A percentile compares a stretch with the other conserved stretches of the same genome.
phyloP scores from a whole-genome alignment of 2,113 vertebrate genomes.

The Lutjanus erythropterus region DNA sequence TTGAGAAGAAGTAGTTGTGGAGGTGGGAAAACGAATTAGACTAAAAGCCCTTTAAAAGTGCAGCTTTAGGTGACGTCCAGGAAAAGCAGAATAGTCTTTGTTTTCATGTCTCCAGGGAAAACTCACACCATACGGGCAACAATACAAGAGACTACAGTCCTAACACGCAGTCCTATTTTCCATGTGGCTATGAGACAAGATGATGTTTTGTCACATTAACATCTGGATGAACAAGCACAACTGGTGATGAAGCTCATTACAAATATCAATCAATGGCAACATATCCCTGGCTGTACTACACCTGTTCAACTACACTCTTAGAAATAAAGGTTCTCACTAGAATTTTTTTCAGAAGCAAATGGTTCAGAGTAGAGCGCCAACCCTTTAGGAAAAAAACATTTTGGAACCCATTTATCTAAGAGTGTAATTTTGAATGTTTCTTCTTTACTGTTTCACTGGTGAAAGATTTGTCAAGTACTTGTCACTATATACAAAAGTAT shows the following conservation, averaged over 20 bases:
- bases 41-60: conserved; percentile 81
- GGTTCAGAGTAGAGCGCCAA: too few relatives aligned
- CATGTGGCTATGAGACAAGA: conserved; percentile 21
- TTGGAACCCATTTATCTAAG: too few relatives aligned
- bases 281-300: not conserved
- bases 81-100: conserved; percentile 58
- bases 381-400: too few relatives aligned
- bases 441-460: conserved; percentile 11
- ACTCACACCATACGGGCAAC: not conserved
- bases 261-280: conserved; percentile 43
- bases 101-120: conserved; percentile 46
- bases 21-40: conserved; percentile 78
- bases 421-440: conserved; percentile 26
- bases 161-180: conserved; percentile 15
- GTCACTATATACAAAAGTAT: conserved; percentile 4
- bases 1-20: conserved; percentile 73
- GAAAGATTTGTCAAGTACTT: conserved; percentile 8
- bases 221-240: conserved; percentile 38
- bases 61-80: conserved; percentile 64
- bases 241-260: conserved; percentile 37
- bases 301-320: not conserved
- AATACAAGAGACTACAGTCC: not conserved
- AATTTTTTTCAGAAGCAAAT: too few relatives aligned
- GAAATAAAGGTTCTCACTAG: too few relatives aligned
- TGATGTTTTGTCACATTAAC: conserved; percentile 21